Evolutionary conservation across 2,888 invertebrate genomes (phyloP).

Genomic region (Calliopum simillimum): DNA sequence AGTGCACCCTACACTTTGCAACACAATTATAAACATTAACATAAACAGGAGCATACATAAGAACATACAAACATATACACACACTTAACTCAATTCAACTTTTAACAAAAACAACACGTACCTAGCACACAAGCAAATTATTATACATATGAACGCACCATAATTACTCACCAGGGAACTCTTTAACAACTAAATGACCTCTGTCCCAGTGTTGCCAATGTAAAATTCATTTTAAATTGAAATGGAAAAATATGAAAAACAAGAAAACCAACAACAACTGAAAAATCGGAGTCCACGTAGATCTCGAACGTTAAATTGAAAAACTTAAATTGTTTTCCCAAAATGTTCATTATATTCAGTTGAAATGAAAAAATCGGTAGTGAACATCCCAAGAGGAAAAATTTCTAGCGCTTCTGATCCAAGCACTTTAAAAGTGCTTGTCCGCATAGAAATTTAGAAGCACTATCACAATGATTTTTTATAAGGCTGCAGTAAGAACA

Average conservation of each 20-base stretch:
- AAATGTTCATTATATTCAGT: conserved; percentile 31
- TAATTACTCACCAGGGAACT: conserved; percentile 15
- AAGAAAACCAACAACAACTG: no score
- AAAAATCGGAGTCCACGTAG: no score
- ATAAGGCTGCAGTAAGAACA: no score
- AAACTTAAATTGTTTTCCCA: conserved; percentile 23
- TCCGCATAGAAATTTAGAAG: no score
- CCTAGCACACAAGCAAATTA: neutral
- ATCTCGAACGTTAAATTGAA: neutral
- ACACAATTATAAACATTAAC: neutral
- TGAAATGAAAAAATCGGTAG: conserved; percentile 9
- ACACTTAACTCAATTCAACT: neutral
- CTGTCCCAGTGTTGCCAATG: no score
- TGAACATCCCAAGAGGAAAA: no score
- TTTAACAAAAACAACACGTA: neutral
- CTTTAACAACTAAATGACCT: no score
- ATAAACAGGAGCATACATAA: neutral
- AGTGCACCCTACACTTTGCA: neutral
- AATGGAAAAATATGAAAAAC: no score
- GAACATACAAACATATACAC: conserved; percentile 1
- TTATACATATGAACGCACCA: conserved; percentile 1
- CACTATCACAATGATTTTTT: no score
- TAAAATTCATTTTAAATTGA: no score
- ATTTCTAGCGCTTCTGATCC: no score
- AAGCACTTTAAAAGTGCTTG: no score